A percentile compares a stretch with the other conserved stretches of the same genome.
phyloP scores from a whole-genome alignment of 2,888 invertebrate genomes.

The Caenorhabditis imperialis region DNA sequence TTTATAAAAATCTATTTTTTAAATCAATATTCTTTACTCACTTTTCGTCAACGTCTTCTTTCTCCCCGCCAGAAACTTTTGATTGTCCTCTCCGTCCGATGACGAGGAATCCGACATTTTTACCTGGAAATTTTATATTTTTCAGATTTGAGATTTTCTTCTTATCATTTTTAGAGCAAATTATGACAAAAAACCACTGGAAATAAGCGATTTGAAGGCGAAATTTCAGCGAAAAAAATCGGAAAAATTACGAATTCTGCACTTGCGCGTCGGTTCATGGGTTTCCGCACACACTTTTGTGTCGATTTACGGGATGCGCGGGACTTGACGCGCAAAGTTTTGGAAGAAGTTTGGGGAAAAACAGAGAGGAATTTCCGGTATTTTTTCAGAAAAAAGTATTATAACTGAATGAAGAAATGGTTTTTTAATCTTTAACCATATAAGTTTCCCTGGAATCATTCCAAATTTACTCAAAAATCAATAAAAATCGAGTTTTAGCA shows the following conservation, averaged over 20 bases:
- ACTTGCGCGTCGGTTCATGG: neutral
- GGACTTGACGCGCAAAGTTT: slow-evolving; percentile 9
- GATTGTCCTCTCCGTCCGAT: slow-evolving; percentile 60
- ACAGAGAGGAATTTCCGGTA: neutral
- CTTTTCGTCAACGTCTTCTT: slow-evolving; percentile 55
- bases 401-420: neutral
- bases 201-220: too few species aligned
- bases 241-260: slow-evolving; percentile 22
- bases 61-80: slow-evolving; percentile 34
- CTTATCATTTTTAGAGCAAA: neutral
- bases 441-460: too few species aligned
- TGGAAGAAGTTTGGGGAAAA: neutral
- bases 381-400: neutral
- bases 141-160: too few species aligned
- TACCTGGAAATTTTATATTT: slow-evolving; percentile 5
- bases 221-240: slow-evolving; percentile 12
- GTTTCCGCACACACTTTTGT: slow-evolving; percentile 24
- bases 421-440: neutral
- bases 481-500: too few species aligned
- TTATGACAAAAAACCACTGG: neutral
- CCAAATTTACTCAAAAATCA: too few species aligned
- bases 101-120: slow-evolving; percentile 68
- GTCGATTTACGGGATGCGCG: slow-evolving; percentile 17
- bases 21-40: too few species aligned
- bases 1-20: too few species aligned